These are phyloP conservation scores for Cheilosia vernalis DNA, from an alignment of 2,888 invertebrate genomes.

Conservation along the genomic window DNA sequence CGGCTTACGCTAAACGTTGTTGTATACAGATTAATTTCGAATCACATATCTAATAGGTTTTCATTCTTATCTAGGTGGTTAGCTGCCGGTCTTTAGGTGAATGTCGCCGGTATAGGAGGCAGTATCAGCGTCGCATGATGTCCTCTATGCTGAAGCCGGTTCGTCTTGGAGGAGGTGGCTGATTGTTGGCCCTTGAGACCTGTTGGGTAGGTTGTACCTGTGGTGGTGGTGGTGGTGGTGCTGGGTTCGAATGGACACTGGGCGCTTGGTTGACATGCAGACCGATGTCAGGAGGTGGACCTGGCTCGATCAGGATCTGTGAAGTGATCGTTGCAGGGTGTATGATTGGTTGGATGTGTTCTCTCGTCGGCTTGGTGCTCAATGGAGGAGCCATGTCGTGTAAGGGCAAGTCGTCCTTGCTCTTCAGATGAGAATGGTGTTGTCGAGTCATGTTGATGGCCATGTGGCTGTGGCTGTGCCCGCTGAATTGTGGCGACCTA, in stretches of 20 bases:
- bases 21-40: constrained; percentile 64
- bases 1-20: constrained; percentile 35
- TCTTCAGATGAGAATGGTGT: constrained; percentile 71
- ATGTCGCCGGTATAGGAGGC: constrained; percentile 35
- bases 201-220: constrained; percentile 68
- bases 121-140: constrained; percentile 91
- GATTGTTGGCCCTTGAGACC: constrained; percentile 69
- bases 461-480: constrained; percentile 59
- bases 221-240: constrained; percentile 60
- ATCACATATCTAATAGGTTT: constrained; percentile 71
- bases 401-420: constrained; percentile 54
- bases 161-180: constrained; percentile 84
- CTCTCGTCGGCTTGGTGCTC: constrained; percentile 34
- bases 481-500: constrained; percentile 49
- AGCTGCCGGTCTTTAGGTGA: constrained; percentile 44
- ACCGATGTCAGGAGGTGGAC: constrained; percentile 62
- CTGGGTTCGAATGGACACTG: constrained; percentile 63
- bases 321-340: constrained; percentile 67
- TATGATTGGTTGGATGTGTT: constrained; percentile 60
- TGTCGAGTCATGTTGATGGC: constrained; percentile 81
- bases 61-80: constrained; percentile 51
- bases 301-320: constrained; percentile 66
- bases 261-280: constrained; percentile 48
- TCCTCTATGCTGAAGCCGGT: constrained; percentile 96
- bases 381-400: constrained; percentile 64